These are phyloP conservation scores for Apotomis turbidana DNA, from an alignment of 2,888 invertebrate species.

Conservation along the genomic window DNA sequence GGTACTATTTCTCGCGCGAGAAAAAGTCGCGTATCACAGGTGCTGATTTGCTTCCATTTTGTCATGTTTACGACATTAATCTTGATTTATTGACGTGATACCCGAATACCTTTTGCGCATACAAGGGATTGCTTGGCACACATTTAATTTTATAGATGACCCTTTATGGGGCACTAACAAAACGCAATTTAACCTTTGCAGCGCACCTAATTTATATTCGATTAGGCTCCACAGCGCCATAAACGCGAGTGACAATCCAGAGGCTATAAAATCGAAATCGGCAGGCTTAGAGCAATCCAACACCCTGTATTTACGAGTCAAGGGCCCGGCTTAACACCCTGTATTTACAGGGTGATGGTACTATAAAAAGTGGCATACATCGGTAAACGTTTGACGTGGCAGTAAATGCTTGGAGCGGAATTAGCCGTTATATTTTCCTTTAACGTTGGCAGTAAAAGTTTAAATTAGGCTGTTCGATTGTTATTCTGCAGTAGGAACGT, in stretches of 20 bases:
- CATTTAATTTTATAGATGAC: slow-evolving; percentile 9
- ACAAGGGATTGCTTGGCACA: not conserved
- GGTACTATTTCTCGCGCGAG: too few species aligned
- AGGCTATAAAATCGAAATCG: slow-evolving; percentile 51
- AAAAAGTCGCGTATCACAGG: too few species aligned
- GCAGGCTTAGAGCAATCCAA: slow-evolving; percentile 69
- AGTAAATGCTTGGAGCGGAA: slow-evolving; percentile 48
- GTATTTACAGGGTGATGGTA: slow-evolving; percentile 67
- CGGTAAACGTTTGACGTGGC: slow-evolving; percentile 74
- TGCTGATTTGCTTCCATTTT: not conserved
- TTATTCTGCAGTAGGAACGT: slow-evolving; percentile 10
- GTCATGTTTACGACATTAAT: not conserved
- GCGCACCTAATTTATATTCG: slow-evolving; percentile 54
- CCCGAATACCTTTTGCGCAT: not conserved
- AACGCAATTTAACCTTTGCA: slow-evolving; percentile 29
- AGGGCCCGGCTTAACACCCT: slow-evolving; percentile 68
- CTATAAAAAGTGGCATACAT: slow-evolving; percentile 74
- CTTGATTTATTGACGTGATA: not conserved
- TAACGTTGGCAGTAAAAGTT: slow-evolving; percentile 30
- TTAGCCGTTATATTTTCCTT: slow-evolving; percentile 35
- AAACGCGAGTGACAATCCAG: slow-evolving; percentile 58
- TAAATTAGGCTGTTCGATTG: slow-evolving; percentile 35
- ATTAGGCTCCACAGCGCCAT: slow-evolving; percentile 67
- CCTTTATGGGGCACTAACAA: slow-evolving; percentile 22
- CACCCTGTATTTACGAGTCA: slow-evolving; percentile 72